Percentiles rank a stretch among this genome's conserved stretches.
Conservation (phyloP, 1,140 invertebrate genomes). For the Manduca sexta region DNA sequence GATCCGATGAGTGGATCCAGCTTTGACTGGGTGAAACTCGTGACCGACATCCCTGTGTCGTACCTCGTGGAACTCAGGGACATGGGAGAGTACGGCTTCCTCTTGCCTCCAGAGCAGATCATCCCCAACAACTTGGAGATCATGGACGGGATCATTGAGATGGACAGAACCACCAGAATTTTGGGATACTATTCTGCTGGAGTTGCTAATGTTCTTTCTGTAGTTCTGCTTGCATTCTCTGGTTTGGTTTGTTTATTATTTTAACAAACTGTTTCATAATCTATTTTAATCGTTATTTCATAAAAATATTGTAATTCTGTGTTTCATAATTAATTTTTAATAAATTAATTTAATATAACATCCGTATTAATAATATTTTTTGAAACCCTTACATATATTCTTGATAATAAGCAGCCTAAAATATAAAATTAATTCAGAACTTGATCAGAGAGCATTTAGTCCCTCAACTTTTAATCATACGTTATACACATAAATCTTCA, state of each 20-base stretch:
- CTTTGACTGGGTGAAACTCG: constrained; percentile 83
- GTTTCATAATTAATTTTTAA: too few relatives aligned
- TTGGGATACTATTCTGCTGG: constrained; percentile 34
- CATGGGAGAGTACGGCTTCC: constrained; percentile 81
- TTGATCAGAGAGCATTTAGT: too few relatives aligned
- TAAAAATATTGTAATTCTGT: too few relatives aligned
- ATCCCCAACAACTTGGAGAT: constrained; percentile 81
- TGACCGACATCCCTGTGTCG: constrained; percentile 76
- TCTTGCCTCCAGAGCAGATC: constrained; percentile 84
- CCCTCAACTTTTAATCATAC: too few relatives aligned
- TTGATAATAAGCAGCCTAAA: too few relatives aligned
- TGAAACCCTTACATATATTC: too few relatives aligned
- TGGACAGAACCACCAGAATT: constrained; percentile 38
- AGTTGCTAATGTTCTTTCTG: constrained; percentile 12
- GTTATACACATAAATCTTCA: too few relatives aligned
- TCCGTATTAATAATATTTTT: too few relatives aligned
- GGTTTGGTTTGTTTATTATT: neutral
- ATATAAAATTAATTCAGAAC: too few relatives aligned
- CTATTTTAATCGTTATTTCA: too few relatives aligned
- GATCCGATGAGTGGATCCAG: constrained; percentile 74
- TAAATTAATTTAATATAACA: too few relatives aligned
- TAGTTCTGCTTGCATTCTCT: neutral
- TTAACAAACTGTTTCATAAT: neutral
- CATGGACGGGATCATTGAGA: constrained; percentile 75
- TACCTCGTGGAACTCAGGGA: constrained; percentile 82